Base-by-base conservation (phyloP, 2,888 invertebrate species). In the Scaptomyza cyrtandrae region DNA sequence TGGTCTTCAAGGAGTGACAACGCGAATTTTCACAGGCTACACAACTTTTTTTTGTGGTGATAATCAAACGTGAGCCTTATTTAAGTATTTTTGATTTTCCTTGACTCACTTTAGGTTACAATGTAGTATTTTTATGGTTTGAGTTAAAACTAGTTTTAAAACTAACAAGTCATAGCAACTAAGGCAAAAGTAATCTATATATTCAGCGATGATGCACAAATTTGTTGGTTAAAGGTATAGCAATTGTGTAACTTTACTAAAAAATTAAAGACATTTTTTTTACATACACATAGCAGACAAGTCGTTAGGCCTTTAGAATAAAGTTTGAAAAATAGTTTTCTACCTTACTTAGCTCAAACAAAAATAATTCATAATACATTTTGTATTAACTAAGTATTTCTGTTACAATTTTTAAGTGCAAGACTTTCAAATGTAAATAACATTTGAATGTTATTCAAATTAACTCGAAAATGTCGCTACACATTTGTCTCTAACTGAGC, bases 1-100 rank as follows among this genome's bases (percentile, higher is more conserved):
- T 43, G 49, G 24, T 39, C 39, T 52, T 59, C 33, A 19, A 19
- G 37, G 16, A 64, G 56, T 71, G 73, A 52, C 66, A 71, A 71
- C 52, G 71, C 46, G 29, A 46, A 27, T 44, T 68, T 41, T 52
- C 31, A 31, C 13, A 24, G n/a, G 39, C 7, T 6, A 44, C 6
- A 19, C 9, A 9, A 27, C 24, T n/a, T 46, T 43, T 16, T 43
- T 43, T 43, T 43, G 41, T 11, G 53, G 11, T 29, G 14, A 24
- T 35, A 19, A 49, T 55, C 29, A 43, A 54, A 44, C 33, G 35
- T 3, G 5, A 3, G 13, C 10, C 6, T 10, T 16, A 29, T 9
- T 14, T 9, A 43, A 33, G 43, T 53, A 59, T 43, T 37, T 37
- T 27, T 27, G 9, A 10, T n/a, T n/a, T 16, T 19, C 29, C 35